Base-by-base conservation (phyloP, 1,140 invertebrate species). In the Temnothorax longispinosus region DNA sequence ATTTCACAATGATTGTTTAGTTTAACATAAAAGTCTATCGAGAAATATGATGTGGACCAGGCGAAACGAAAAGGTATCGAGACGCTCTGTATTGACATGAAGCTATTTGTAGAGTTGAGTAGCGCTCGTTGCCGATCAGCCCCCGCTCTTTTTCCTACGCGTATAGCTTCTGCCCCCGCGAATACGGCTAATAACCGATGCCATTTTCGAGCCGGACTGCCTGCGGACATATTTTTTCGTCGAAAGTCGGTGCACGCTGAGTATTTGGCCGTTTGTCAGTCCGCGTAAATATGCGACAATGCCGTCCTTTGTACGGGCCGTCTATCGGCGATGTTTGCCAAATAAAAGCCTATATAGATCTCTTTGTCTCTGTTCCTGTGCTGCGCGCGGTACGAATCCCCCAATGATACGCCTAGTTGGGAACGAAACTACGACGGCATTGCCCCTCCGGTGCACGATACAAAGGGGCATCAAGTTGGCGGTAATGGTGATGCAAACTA, bases 371-470 rank as follows among this genome's bases (percentile, higher is more conserved):
- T 91, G 87, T 88, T 86, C 76, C 62, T 88, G 67, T 76, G 67
- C 56, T 81, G 75, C 44, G 75, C 80, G 60, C 75, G 75, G 74
- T 84, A 85, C 81, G 69, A 65, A 58, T 60, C 80, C 81, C 89
- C 58, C 89, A 91, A 91, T 91, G 90, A 91, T 91, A 91, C 90
- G 90, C 90, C 90, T 91, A 91, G 90, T 91, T 91, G 90, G 60
- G 90, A 88, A 91, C 88, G 90, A 91, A 91, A 89, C 90, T 91
- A 69, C 54, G 90, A 69, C 54, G 90, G 81, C 71, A 86, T 67
- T 86, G 86, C 89, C 89, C 89, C 89, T 65, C 89, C 69, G 80
- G 54, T 76, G 78, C 62, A 44, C 69, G 74, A 65, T 82, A 91
- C 87, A 91, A 91, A 91, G 89, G 90, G 90, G 84, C 87, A 90